Percentiles rank a stretch among this genome's conserved stretches.
phyloP scores from a whole-genome alignment of 1,140 invertebrate genomes.

The Scaptomyza graminum region DNA sequence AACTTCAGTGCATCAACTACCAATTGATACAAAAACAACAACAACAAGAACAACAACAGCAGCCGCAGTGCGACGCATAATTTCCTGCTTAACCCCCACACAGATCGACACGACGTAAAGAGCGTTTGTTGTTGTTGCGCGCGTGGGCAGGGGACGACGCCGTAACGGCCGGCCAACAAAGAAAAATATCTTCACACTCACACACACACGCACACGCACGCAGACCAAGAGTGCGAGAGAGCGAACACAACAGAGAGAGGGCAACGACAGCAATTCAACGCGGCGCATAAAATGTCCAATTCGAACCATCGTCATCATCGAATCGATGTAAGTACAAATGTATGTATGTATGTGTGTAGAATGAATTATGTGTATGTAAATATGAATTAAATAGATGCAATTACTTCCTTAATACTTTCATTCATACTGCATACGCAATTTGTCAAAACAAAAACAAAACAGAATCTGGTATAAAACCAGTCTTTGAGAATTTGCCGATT shows the following conservation, averaged over 20 bases:
- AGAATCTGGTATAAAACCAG: conserved; percentile 11
- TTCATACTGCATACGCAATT: conserved; percentile 7
- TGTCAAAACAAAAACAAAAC: conserved; percentile 21
- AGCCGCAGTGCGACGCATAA: conserved; percentile 65
- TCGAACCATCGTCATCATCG: conserved; percentile 71
- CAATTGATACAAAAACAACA: conserved; percentile 47
- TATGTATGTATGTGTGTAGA: no score
- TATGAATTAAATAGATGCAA: not conserved
- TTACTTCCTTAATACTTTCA: not conserved
- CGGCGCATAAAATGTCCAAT: conserved; percentile 76
- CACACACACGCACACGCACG: conserved; percentile 1
- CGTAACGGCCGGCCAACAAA: conserved; percentile 52
- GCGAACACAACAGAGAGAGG: conserved; percentile 32
- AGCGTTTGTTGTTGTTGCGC: conserved; percentile 38
- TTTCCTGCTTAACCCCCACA: conserved; percentile 66
- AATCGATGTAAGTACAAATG: conserved; percentile 58
- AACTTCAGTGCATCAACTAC: conserved; percentile 57
- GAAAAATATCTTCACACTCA: conserved; percentile 41
- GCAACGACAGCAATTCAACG: conserved; percentile 59
- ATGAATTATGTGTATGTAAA: conserved; percentile 8
- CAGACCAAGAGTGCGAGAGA: conserved; percentile 23
- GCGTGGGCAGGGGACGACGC: conserved; percentile 55
- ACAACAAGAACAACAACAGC: conserved; percentile 28
- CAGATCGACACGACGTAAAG: conserved; percentile 39
- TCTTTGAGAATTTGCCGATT: conserved; percentile 6